These are phyloP conservation scores for Gymnarchus niloticus DNA, from an alignment of 2,113 vertebrate genomes.

Conservation along the genomic window DNA sequence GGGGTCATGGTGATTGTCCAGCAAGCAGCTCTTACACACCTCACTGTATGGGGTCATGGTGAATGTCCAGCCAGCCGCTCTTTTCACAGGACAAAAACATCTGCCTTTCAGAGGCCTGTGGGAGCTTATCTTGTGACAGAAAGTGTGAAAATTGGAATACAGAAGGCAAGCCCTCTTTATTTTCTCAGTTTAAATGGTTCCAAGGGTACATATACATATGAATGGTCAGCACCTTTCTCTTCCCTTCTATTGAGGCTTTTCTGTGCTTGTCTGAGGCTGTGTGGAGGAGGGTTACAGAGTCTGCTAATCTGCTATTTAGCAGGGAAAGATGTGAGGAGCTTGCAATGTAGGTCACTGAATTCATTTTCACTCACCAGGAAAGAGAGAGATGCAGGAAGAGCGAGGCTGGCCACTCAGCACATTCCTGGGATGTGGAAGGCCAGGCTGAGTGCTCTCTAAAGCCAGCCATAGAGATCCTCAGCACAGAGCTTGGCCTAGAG, in stretches of 20 bases:
- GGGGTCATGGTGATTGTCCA: neutral
- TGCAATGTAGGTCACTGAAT: constrained; percentile 10
- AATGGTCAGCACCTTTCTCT: constrained; percentile 7
- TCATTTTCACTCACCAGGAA: constrained; percentile 10
- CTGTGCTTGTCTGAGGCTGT: neutral
- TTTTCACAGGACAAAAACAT: neutral
- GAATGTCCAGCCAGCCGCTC: neutral
- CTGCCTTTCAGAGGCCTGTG: neutral
- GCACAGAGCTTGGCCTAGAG: neutral
- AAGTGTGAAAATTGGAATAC: neutral
- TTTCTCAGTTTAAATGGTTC: constrained; percentile 16
- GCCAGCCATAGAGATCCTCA: neutral
- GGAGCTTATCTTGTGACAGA: constrained; percentile 7
- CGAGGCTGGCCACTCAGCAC: constrained; percentile 18
- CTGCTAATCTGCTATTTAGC: neutral
- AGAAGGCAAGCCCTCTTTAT: neutral
- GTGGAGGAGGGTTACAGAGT: neutral
- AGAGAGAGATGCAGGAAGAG: neutral
- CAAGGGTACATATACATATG: neutral
- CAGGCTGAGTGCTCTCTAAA: neutral
- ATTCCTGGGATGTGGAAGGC: constrained; percentile 13
- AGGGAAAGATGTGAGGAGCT: neutral
- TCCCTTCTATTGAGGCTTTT: neutral
- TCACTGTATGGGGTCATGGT: neutral
- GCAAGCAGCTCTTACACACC: neutral